Evolutionary conservation across 2,888 invertebrate species (phyloP).

Genomic region (Euplagia quadripunctaria): DNA sequence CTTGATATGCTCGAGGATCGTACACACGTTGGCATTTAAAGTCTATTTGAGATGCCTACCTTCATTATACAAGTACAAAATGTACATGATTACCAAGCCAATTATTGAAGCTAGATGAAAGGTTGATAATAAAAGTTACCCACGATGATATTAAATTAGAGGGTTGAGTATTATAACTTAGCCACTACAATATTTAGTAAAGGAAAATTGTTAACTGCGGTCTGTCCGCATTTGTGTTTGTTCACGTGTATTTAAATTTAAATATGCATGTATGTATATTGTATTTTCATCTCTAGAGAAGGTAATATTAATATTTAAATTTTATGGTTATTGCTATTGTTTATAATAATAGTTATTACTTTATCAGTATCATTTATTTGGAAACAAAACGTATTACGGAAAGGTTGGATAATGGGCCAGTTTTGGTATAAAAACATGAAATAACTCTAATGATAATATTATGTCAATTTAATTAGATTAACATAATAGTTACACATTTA

Average conservation of each 20-base stretch:
- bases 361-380: not conserved
- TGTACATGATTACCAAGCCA: not conserved
- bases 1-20: not conserved
- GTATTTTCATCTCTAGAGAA: not conserved
- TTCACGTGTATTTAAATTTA: not conserved
- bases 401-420: too few relatives aligned
- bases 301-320: not conserved
- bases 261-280: not conserved
- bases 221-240: not conserved
- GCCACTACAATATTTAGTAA: not conserved
- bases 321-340: not conserved
- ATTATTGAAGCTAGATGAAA: not conserved
- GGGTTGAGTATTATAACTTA: slow-evolving; percentile 3
- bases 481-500: not conserved
- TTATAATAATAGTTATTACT: not conserved
- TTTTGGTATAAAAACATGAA: too few relatives aligned
- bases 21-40: not conserved
- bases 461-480: not conserved
- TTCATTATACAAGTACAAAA: not conserved
- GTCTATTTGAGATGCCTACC: not conserved
- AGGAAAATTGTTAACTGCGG: not conserved
- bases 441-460: too few relatives aligned
- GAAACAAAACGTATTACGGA: not conserved
- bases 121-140: not conserved
- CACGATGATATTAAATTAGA: not conserved